Base-by-base conservation (phyloP, 2,797 vertebrate genomes). In the Ctenochaetus hawaiiensis region DNA sequence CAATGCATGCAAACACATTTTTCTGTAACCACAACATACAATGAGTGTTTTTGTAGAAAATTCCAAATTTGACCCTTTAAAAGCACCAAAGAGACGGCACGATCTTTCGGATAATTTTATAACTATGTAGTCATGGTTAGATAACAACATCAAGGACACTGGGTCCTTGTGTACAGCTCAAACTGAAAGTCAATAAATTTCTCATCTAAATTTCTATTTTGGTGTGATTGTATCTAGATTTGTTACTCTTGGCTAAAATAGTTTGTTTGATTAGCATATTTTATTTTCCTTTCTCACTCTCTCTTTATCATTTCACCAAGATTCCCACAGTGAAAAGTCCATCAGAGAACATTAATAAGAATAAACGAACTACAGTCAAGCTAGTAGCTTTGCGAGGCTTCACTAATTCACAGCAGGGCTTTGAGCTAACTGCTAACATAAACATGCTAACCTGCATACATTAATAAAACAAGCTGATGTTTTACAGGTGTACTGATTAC, bases 11-110 rank as follows among this genome's bases (percentile, higher is more conserved):
- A 64, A 26, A 62, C 72, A 59, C 56, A 71, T 67, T 81, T 78
- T 76, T 75, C 73, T 60, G 76, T 82, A 70, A 71, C 60, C 23
- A 52, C 58, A 13, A 52, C 61, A 23, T 44, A 92, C 87, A 90
- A 89, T 65, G 76, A 78, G 20, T 0, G 68, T 64, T 75, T 89
- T 82, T 90, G 72, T 68, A 44, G 72, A 80, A 83, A 77, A 79
- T 64, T 83, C 72, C 78, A 59, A 23, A 49, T 74, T 37, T 85
- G 85, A 83, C 71, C 68, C 70, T 18, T 20, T 9, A 26, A 26
- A 51, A 75, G 63, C 67, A 80, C 81, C 80, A 78, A 37, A 59
- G 69, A 78, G 51, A 86, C 54, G 69, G 34, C 30, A 75, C 71
- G 76, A 83, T 56, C 77, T 66, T 53, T 83, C 3, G 47, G 57